A percentile compares a stretch with the other conserved stretches of the same genome.
phyloP scores from a whole-genome alignment of 2,888 invertebrate genomes.

The Melieria crassipennis region DNA sequence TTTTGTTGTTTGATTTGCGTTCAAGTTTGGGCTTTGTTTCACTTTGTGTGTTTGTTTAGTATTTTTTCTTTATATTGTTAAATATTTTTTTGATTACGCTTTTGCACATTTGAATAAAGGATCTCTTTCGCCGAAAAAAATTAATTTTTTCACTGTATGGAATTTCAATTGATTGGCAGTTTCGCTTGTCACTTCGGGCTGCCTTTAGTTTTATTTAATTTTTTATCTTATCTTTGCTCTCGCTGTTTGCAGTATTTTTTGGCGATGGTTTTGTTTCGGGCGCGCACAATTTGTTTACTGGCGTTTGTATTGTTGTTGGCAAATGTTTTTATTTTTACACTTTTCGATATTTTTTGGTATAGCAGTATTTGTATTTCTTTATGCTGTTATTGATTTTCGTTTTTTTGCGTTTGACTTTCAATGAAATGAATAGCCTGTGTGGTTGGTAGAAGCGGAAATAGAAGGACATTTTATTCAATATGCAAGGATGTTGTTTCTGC shows the following conservation, averaged over 20 bases:
- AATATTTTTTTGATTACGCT: no score
- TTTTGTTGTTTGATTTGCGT: slow-evolving; percentile 25
- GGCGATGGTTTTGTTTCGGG: slow-evolving; percentile 2
- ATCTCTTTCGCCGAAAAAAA: no score
- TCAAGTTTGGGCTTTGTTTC: slow-evolving; percentile 39
- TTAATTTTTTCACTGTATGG: no score
- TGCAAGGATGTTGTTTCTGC: neutral
- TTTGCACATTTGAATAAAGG: no score
- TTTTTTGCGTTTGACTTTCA: slow-evolving; percentile 23
- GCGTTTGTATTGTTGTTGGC: slow-evolving; percentile 3
- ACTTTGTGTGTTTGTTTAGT: neutral
- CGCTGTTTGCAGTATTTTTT: slow-evolving; percentile 29
- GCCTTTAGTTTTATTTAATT: no score
- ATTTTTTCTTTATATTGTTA: no score
- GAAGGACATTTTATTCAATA: neutral
- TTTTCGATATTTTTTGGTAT: neutral
- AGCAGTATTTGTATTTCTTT: slow-evolving; percentile 6
- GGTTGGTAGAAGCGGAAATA: neutral
- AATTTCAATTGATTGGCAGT: no score
- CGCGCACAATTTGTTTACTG: slow-evolving; percentile 23
- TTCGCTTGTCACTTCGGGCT: no score
- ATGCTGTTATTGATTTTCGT: slow-evolving; percentile 10
- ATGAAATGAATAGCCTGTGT: slow-evolving; percentile 16
- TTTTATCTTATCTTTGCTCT: slow-evolving; percentile 25
- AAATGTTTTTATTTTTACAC: slow-evolving; percentile 18